Evolutionary conservation across 2,113 vertebrate genomes (phyloP), one percentile per base, ranked within the genome.

Genomic region (Taxidea taxus): DNA sequence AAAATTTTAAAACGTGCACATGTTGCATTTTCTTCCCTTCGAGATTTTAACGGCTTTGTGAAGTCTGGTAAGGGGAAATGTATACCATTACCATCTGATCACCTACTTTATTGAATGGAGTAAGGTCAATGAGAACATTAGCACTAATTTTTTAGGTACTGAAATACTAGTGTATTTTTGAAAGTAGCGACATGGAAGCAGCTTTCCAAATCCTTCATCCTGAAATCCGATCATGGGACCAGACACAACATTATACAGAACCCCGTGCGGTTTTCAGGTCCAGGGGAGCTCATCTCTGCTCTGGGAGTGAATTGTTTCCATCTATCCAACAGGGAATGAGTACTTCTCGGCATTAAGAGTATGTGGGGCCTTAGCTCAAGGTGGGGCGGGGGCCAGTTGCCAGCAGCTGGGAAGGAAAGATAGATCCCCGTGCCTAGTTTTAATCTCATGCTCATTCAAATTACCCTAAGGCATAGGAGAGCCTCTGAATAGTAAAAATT

Each of bases 401-500:
- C 6, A 56, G 70, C 49, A 42, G 51, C 1, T 25, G 34, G 31
- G 15, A 54, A 47, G 21, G 34, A 62, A 56, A 77, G 44, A 72
- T 1, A 23, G 66, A 31, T 42, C 34, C 51, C 34, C 7, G 8
- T 2, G 29, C 47, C 58, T 81, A 37, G 13, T 70, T 94, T 62
- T 64, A 37, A 85, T 89, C 42, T 54, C 54, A 44, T 0, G 42
- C 8, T 39, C 10, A 34, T 44, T 49, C 82, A 20, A 5, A 75
- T 90, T 44, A 81, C 56, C 68, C 77, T 11, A 21, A 85, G 23
- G 54, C 42, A 84, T 6, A 31, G 0, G 60, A 81, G 39, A 47
- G n/a, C 78, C 58, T 95, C 74, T 1, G 34, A 58, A 90, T 58
- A 82, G 83, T 92, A 96, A 95, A 82, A 66, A 74, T 89, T 44